These are phyloP conservation scores for Tanytarsus gracilentus DNA, from an alignment of 2,888 invertebrate genomes.

Conservation along the genomic window DNA sequence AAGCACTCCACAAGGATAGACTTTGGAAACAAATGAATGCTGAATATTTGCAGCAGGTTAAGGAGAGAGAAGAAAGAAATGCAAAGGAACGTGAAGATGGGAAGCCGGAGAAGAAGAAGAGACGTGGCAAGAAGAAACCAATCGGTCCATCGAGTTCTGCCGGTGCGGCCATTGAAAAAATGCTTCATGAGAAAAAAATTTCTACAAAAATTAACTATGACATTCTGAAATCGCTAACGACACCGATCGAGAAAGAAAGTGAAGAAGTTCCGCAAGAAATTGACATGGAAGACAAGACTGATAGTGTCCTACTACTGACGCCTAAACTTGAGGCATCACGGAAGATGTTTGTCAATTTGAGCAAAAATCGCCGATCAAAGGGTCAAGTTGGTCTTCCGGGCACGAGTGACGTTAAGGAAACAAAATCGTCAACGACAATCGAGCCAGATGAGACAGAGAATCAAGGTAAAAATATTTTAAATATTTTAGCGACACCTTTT, in stretches of 20 bases:
- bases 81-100: conserved; percentile 78
- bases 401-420: no score
- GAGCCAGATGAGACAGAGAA: conserved; percentile 31
- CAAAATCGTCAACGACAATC: no score
- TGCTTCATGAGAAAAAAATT: conserved; percentile 90
- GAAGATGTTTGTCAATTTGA: conserved; percentile 8
- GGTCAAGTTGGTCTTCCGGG: conserved; percentile 27
- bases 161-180: conserved; percentile 92
- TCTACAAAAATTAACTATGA: conserved; percentile 98
- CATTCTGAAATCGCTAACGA: conserved; percentile 69
- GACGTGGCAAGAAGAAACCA: conserved; percentile 52
- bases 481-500: not conserved
- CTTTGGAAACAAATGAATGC: conserved; percentile 87
- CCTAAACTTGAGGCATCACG: not conserved
- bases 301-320: not conserved
- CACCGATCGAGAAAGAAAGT: conserved; percentile 16
- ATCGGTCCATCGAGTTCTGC: conserved; percentile 58
- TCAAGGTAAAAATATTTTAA: conserved; percentile 33
- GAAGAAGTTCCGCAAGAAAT: not conserved
- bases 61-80: conserved; percentile 73
- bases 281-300: conserved; percentile 12
- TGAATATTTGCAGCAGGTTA: conserved; percentile 73
- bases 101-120: conserved; percentile 70
- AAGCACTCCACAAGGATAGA: conserved; percentile 61
- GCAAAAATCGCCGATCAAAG: conserved; percentile 22